Evolutionary conservation across 2,797 vertebrate species (phyloP).

Genomic region (Luscinia megarhynchos): DNA sequence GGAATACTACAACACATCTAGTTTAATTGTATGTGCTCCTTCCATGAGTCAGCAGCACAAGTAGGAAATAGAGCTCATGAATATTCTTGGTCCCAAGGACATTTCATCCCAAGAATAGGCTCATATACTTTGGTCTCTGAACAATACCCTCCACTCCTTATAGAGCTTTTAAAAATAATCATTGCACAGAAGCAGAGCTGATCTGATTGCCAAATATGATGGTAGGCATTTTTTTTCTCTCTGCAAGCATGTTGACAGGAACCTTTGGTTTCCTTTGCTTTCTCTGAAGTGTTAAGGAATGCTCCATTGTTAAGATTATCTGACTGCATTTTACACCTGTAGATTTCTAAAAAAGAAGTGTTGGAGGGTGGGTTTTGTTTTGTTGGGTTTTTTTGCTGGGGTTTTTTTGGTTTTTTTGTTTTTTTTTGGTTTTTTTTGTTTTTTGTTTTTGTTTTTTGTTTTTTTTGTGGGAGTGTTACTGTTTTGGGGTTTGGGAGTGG

Average conservation of each 20-base stretch:
- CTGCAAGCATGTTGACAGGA: background rate
- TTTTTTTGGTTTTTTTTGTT: no score
- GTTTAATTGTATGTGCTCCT: background rate
- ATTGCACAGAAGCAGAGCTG: background rate
- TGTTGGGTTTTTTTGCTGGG: no score
- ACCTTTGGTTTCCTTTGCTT: slow-evolving; percentile 11
- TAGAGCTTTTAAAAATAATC: background rate
- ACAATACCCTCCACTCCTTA: background rate
- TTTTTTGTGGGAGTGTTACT: background rate
- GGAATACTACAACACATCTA: background rate
- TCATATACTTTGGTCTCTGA: background rate
- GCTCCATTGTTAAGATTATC: background rate
- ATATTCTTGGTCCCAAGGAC: background rate
- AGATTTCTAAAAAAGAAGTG: background rate
- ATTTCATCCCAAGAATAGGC: background rate
- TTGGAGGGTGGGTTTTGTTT: background rate
- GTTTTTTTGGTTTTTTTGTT: no score
- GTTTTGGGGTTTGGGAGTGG: no score
- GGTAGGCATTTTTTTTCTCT: background rate
- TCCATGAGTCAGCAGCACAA: background rate
- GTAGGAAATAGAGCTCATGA: background rate
- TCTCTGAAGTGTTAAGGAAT: background rate
- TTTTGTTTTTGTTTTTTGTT: no score
- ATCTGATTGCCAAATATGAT: background rate
- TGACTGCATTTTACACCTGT: background rate